Evolutionary conservation across 2,888 invertebrate species (phyloP).

Genomic region (Melinaea menophilus): DNA sequence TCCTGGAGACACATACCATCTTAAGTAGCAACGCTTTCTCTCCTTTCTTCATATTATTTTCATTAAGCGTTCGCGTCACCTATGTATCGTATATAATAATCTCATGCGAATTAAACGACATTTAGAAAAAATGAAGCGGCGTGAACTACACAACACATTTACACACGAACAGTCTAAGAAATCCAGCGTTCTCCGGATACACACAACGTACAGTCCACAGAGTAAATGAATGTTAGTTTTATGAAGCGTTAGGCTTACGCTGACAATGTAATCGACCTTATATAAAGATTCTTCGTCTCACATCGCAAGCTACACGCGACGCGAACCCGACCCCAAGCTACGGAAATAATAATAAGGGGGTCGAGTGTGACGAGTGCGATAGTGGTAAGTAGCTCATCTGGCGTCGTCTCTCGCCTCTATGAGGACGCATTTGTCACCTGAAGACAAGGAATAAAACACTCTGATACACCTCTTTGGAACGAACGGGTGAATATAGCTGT

Average conservation of each 20-base stretch:
- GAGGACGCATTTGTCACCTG: constrained; percentile 90
- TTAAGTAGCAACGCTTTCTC: constrained; percentile 68
- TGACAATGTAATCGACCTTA: constrained; percentile 75
- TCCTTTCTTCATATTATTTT: constrained; percentile 43
- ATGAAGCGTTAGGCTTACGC: constrained; percentile 77
- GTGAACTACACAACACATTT: constrained; percentile 75
- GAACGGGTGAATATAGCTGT: constrained; percentile 73
- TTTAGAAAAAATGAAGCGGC: constrained; percentile 62
- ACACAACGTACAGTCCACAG: constrained; percentile 70
- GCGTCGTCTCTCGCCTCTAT: constrained; percentile 85
- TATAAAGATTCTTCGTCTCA: constrained; percentile 74
- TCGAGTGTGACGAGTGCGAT: constrained; percentile 69
- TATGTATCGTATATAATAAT: constrained; percentile 36
- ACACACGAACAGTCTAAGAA: constrained; percentile 67
- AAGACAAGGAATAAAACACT: constrained; percentile 81
- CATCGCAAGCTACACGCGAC: constrained; percentile 75
- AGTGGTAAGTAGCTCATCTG: constrained; percentile 75
- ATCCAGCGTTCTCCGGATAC: constrained; percentile 74
- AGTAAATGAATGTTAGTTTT: constrained; percentile 64
- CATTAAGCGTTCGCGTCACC: constrained; percentile 46
- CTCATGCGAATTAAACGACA: constrained; percentile 42
- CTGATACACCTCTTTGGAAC: constrained; percentile 73
- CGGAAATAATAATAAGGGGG: constrained; percentile 64
- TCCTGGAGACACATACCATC: constrained; percentile 82
- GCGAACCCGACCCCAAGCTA: constrained; percentile 70